Evolutionary conservation across 2,113 vertebrate species (phyloP), one percentile per base, ranked within the genome.

Genomic region (Datnioides undecimradiatus): DNA sequence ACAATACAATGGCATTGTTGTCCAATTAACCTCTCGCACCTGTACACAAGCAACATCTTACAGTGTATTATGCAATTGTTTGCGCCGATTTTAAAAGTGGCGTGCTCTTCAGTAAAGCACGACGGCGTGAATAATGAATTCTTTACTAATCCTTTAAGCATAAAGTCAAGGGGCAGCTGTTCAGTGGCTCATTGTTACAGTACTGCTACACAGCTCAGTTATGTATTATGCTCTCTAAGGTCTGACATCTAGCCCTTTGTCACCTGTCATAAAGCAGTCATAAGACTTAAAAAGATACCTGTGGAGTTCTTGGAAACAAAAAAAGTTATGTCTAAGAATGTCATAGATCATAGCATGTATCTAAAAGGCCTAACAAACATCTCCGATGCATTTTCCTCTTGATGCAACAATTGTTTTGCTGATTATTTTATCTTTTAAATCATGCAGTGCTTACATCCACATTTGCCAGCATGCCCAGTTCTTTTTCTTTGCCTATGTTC

Each of bases 161-260:
- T 55, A n/a, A 82, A 76, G 64, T 77, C 54, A 67, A 79, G 72
- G 40, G 62, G 52, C 51, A 31, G 23, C 60, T 81, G 73, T 73
- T 80, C 66, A 80, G 38, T 40, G 45, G 64, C 72, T 57, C 38
- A 70, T 74, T 83, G 77, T 82, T 81, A 76, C 59, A 34, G 38
- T 58, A 58, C 62, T 52, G 83, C 70, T 70, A 45, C 71, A 49
- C 66, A 55, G 73, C 52, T 78, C 60, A 25, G n/a, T 73, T 68
- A 59, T 17, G 62, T 29, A 57, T 33, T 14, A 25, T 68, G 59
- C 58, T 67, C 60, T 36, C 65, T 71, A 41, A 64, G 41, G 33
- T 33, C 63, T 80, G 70, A 88, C 87, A 79, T 83, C 70, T 72
- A 38, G 76, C 62, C 57, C 66, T 68, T 46, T 80, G 65, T 85